These are phyloP conservation scores for Gisinianus flammeolus DNA, from an alignment of 2,888 invertebrate species.

Conservation along the genomic window DNA sequence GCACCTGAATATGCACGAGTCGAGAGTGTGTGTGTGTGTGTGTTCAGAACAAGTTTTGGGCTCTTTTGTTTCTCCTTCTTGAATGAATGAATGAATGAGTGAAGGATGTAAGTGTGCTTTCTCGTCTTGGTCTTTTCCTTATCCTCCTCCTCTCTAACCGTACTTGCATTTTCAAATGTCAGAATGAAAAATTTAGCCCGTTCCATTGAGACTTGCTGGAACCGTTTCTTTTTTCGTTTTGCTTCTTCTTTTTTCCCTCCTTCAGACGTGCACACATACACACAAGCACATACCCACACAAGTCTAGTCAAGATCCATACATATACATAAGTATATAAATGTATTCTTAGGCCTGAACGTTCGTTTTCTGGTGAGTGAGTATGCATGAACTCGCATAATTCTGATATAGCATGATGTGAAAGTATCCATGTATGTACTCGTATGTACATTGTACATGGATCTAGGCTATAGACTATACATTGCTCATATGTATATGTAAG, in stretches of 20 bases:
- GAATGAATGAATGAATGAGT: not conserved
- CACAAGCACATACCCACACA: no score
- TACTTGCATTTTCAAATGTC: conserved; percentile 44
- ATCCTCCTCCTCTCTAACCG: conserved; percentile 34
- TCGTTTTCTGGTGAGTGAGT: not conserved
- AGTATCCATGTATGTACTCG: not conserved
- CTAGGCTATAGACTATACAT: not conserved
- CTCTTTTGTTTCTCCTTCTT: not conserved
- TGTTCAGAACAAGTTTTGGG: not conserved
- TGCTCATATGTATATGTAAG: not conserved
- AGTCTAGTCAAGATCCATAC: no score
- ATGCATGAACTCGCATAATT: no score
- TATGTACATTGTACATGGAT: not conserved
- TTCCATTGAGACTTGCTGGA: conserved; percentile 41
- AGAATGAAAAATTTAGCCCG: conserved; percentile 49
- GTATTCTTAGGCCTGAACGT: not conserved
- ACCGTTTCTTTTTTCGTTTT: not conserved
- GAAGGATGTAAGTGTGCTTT: not conserved
- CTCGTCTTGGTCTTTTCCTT: not conserved
- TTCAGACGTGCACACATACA: no score
- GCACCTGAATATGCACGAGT: not conserved
- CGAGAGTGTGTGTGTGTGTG: not conserved
- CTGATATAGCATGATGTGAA: no score
- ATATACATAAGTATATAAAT: conserved; percentile 6
- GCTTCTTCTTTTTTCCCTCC: not conserved